These are phyloP conservation scores for Danio tinwini DNA, from an alignment of 2,797 vertebrate genomes.

Conservation along the genomic window DNA sequence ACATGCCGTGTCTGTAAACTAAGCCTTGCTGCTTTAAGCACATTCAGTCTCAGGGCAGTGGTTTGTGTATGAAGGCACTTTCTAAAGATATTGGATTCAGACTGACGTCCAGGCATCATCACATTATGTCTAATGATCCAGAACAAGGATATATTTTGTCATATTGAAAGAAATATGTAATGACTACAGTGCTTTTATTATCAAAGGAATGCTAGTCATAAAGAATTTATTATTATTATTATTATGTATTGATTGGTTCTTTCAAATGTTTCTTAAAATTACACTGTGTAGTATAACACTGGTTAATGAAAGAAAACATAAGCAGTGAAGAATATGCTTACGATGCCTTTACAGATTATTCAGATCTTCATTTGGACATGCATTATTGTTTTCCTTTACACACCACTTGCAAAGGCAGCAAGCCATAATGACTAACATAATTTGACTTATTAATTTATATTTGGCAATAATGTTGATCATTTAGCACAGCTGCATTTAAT, in stretches of 20 bases:
- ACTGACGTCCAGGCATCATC: background rate
- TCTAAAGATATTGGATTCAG: slow-evolving; percentile 6
- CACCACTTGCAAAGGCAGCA: background rate
- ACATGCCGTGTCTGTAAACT: background rate
- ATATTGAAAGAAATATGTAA: background rate
- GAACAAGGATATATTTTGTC: background rate
- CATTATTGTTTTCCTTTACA: background rate
- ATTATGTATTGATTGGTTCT: background rate
- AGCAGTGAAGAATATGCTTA: background rate
- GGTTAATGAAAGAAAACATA: background rate
- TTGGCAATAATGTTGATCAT: background rate
- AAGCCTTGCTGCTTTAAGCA: background rate
- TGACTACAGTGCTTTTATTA: background rate
- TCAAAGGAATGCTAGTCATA: background rate
- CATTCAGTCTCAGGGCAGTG: background rate
- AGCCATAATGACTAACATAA: background rate
- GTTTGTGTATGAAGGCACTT: background rate
- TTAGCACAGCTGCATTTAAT: background rate
- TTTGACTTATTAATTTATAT: background rate
- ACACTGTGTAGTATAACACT: no score
- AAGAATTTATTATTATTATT: no score
- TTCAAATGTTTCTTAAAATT: background rate
- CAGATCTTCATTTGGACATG: background rate
- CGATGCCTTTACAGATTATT: background rate
- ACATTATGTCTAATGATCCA: slow-evolving; percentile 7